Evolutionary conservation across 1,140 invertebrate genomes (phyloP), one percentile per base, ranked within the genome.

Genomic region (Lepidostoma basale): DNA sequence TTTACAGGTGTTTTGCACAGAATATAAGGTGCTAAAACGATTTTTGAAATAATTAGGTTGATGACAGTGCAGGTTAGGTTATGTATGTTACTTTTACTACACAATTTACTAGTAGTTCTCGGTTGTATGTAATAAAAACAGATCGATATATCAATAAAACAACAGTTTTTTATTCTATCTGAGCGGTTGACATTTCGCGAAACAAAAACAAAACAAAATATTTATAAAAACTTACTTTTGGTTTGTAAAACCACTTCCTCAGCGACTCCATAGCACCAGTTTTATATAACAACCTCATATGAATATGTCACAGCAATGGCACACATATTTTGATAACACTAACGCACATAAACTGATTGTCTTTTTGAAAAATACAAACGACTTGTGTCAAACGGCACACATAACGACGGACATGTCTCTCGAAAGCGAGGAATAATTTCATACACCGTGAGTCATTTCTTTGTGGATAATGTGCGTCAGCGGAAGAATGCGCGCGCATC

Each of bases 241-340:
- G 93, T 84, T 90, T 93, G 83, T 93, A 94, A 78, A 95, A 90
- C 92, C 92, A 95, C 85, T 92, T 94, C 84, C 93, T 86, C 75
- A 95, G 85, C 73, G 92, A 94, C 85, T 94, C 91, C 93, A 95
- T 94, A 74, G 78, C 79, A 76, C 81, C 78, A 77, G 77, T 80
- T 80, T 81, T 82, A 74, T 81, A 83, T 77, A 83, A 74, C 77
- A 81, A 79, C 79, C 80, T 78, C 81, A 82, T 83, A 79, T 76
- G 79, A 81, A 80, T 76, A 74, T 74, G 76, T 81, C 77, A 83
- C 78, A 69, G 70, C 44, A 52, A 18, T 64, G 18, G 30, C 45
- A 64, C 45, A 52, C 79, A 78, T 80, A 82, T 81, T 74, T 79
- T 81, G 77, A 77, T 77, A 76, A 73, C 73, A 70, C 30, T 49